Conservation (phyloP, 2,113 vertebrate species). For the Sylvietta virens region DNA sequence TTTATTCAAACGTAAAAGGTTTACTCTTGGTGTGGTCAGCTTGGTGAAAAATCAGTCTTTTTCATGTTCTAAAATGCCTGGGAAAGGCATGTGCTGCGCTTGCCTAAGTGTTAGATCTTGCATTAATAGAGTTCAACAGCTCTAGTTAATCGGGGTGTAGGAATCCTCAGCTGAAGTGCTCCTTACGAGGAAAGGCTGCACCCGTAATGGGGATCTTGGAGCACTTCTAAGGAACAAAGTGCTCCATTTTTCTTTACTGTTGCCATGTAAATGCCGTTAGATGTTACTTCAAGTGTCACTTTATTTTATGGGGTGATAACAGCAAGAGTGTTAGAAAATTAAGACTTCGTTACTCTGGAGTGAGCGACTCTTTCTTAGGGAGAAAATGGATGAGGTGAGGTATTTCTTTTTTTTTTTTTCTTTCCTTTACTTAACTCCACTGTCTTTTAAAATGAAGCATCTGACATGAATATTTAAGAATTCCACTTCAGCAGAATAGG, state of each 20-base stretch:
- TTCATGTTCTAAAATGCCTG: not conserved
- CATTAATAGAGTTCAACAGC: not conserved
- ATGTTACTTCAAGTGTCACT: not conserved
- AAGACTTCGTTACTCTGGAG: not conserved
- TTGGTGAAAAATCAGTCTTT: not conserved
- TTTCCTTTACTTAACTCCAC: not conserved
- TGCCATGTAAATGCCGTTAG: not conserved
- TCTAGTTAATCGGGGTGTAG: rapidly evolving
- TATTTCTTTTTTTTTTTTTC: not conserved
- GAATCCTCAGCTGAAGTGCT: not conserved
- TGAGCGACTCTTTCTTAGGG: not conserved
- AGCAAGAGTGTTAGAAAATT: not conserved
- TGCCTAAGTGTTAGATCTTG: not conserved
- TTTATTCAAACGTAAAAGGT: not conserved
- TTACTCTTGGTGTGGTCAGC: not conserved
- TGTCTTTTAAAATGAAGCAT: not conserved
- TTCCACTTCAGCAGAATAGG: not conserved
- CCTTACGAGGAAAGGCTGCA: not conserved
- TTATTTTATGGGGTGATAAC: not conserved
- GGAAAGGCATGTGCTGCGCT: not conserved
- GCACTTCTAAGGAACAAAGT: not conserved
- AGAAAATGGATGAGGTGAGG: not conserved
- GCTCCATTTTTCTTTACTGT: not conserved
- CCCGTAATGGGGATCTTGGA: not conserved
- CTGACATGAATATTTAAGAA: not conserved